phyloP scores from a whole-genome alignment of 2,888 invertebrate genomes.

The Hirudinaria manillensis region DNA sequence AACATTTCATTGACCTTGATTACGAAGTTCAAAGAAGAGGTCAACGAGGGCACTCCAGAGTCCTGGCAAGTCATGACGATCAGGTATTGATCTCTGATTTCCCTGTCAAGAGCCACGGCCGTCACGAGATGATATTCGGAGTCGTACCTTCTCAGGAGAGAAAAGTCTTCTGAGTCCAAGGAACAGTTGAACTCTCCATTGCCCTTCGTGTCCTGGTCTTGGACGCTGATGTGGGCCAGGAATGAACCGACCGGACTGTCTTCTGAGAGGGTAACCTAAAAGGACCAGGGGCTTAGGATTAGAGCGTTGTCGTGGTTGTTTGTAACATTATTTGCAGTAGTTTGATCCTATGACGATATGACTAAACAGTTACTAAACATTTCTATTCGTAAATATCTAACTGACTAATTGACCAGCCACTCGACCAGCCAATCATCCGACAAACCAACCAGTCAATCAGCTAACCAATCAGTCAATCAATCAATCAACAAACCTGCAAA shows the following conservation, averaged over 20 bases:
- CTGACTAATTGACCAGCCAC: too few relatives aligned
- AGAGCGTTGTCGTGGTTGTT: background rate
- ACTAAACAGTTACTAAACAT: too few relatives aligned
- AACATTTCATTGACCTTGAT: conserved; percentile 10
- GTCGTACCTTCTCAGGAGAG: conserved; percentile 23
- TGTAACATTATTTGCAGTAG: background rate
- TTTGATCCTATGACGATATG: too few relatives aligned
- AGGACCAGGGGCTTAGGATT: background rate
- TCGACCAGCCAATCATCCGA: too few relatives aligned
- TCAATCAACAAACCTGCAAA: too few relatives aligned
- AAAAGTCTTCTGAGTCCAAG: conserved; percentile 76
- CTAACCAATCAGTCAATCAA: too few relatives aligned
- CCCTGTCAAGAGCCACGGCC: conserved; percentile 36
- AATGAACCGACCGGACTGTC: conserved; percentile 80
- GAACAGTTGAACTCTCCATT: conserved; percentile 72
- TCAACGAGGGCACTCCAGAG: conserved; percentile 27
- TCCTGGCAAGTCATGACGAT: conserved; percentile 36
- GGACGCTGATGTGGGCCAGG: conserved; percentile 85
- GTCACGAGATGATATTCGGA: conserved; percentile 38
- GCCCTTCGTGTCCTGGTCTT: conserved; percentile 80
- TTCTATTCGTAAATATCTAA: too few relatives aligned
- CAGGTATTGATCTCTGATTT: conserved; percentile 32
- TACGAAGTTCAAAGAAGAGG: background rate
- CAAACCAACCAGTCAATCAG: too few relatives aligned
- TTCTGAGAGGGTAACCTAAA: conserved; percentile 42